phyloP scores from a whole-genome alignment of 2,113 vertebrate genomes.

The Gopherus flavomarginatus region DNA sequence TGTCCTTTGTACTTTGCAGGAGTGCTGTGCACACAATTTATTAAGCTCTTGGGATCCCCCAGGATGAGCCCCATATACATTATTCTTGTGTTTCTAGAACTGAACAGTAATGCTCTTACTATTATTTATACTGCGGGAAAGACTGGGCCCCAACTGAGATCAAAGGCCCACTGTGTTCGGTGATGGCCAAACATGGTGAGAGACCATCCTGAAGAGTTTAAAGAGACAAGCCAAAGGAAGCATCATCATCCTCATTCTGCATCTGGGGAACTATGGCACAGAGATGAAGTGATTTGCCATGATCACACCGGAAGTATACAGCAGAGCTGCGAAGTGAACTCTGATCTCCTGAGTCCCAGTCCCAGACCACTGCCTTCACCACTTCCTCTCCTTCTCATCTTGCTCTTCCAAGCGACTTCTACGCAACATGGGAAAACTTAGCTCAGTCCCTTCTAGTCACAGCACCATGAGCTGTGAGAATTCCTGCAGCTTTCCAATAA shows the following conservation, averaged over 20 bases:
- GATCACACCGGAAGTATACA: background rate
- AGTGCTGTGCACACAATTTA: background rate
- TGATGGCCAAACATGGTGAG: background rate
- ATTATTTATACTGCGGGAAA: background rate
- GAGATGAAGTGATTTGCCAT: background rate
- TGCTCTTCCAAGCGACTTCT: background rate
- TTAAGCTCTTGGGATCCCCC: background rate
- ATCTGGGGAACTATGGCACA: fast-evolving
- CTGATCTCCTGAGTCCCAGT: background rate
- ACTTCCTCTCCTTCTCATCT: background rate
- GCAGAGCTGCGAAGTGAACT: background rate
- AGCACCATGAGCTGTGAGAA: background rate
- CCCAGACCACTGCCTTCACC: background rate
- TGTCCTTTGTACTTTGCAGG: background rate
- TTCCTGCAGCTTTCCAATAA: background rate
- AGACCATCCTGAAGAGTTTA: background rate
- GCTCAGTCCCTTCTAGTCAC: background rate
- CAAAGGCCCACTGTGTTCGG: background rate
- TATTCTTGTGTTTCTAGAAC: background rate
- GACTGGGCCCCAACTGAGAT: background rate
- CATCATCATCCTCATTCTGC: background rate
- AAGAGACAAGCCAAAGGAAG: background rate
- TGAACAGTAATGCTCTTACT: background rate
- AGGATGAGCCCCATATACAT: background rate
- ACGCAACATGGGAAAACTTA: background rate